phyloP scores from a whole-genome alignment of 2,113 vertebrate species.

The Dicerorhinus sumatrensis region DNA sequence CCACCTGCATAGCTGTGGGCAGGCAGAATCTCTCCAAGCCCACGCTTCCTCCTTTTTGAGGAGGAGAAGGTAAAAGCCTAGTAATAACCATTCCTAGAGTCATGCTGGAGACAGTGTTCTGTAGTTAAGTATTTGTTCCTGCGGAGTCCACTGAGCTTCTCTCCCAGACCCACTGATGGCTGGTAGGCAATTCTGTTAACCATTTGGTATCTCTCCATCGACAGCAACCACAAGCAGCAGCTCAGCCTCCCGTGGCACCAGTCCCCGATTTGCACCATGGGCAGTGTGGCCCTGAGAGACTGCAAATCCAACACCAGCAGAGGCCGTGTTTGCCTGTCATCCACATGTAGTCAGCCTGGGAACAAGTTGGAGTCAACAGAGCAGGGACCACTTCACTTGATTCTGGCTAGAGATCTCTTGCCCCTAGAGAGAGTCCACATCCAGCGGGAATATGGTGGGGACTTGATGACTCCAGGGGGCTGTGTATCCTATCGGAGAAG shows the following conservation, averaged over 20 bases:
- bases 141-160: background rate
- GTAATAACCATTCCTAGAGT: background rate
- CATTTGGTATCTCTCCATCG: background rate
- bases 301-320: background rate
- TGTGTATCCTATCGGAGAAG: background rate
- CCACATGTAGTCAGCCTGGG: background rate
- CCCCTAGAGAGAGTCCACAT: background rate
- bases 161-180: background rate
- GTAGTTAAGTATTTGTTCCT: background rate
- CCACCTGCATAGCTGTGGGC: background rate
- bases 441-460: background rate
- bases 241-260: background rate
- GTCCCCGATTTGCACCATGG: rapidly evolving
- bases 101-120: background rate
- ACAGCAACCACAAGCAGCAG: background rate
- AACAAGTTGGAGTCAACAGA: background rate
- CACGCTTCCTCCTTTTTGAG: background rate
- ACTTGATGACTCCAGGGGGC: background rate
- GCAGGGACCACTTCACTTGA: background rate
- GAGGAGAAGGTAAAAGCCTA: background rate
- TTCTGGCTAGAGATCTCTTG: background rate
- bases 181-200: background rate
- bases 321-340: background rate
- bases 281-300: background rate
- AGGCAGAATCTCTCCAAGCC: background rate